A percentile compares a stretch with the other conserved stretches of the same genome.
Evolutionary conservation across 2,888 invertebrate genomes (phyloP).

Genomic region (Hipparchia sbordonii): DNA sequence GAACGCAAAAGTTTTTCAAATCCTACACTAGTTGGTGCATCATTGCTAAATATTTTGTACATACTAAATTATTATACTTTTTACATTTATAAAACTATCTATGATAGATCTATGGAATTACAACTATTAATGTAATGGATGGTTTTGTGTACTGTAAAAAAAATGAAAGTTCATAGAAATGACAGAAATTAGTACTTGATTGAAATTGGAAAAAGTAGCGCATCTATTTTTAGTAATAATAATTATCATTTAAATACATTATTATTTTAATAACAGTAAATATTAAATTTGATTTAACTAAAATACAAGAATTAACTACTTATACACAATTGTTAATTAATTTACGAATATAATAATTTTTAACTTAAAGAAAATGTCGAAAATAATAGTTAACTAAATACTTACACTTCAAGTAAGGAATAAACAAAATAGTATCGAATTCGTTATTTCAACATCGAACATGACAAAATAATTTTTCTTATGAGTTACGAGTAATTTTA

Average conservation of each 20-base stretch:
- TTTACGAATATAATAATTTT: background rate
- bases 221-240: constrained; percentile 41
- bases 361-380: background rate
- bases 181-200: constrained; percentile 48
- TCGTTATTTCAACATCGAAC: background rate
- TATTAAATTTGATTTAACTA: constrained; percentile 39
- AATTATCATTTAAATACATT: constrained; percentile 19
- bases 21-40: constrained; percentile 62
- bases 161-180: constrained; percentile 34
- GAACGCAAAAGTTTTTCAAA: constrained; percentile 38
- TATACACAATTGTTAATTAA: background rate
- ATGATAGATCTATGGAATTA: background rate
- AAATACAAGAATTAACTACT: background rate
- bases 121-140: background rate
- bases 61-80: background rate
- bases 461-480: background rate
- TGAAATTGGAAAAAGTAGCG: constrained; percentile 53
- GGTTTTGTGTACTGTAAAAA: constrained; percentile 26
- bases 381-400: background rate
- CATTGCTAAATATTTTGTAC: constrained; percentile 28
- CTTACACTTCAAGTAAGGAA: background rate
- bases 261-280: constrained; percentile 39
- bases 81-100: constrained; percentile 6
- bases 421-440: background rate
- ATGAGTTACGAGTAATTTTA: no score